Conservation (phyloP, 1,140 invertebrate genomes). For the Armadillidium nasatum region DNA sequence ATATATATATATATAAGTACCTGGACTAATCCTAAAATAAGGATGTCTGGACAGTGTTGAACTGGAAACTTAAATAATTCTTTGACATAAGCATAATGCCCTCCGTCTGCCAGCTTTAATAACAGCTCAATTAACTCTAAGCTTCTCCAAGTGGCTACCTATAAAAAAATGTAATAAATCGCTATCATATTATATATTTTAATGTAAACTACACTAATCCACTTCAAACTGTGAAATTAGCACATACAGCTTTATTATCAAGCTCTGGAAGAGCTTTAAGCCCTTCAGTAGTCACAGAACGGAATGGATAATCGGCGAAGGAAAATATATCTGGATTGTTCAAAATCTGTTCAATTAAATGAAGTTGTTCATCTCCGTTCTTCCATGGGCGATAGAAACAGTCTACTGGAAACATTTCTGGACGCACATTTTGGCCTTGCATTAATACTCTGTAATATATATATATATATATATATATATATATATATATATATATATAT, state of each 20-base stretch:
- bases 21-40: constrained; percentile 80
- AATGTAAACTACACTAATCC: not conserved
- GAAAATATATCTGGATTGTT: constrained; percentile 90
- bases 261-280: constrained; percentile 86
- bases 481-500: constrained; percentile 10
- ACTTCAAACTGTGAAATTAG: not conserved
- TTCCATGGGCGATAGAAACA: constrained; percentile 84
- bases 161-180: constrained; percentile 51
- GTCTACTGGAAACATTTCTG: constrained; percentile 79
- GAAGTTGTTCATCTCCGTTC: constrained; percentile 77
- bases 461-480: constrained; percentile 5
- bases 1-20: constrained; percentile 50
- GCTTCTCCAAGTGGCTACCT: constrained; percentile 58
- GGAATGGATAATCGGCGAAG: constrained; percentile 84
- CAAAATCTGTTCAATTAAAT: constrained; percentile 76
- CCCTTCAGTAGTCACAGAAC: constrained; percentile 76
- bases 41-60: constrained; percentile 87
- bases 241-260: constrained; percentile 80
- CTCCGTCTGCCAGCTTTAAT: constrained; percentile 77
- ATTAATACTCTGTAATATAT: constrained; percentile 15
- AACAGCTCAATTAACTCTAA: constrained; percentile 84
- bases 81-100: constrained; percentile 71
- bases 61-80: constrained; percentile 89
- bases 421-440: constrained; percentile 46
- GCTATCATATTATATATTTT: not conserved